Evolutionary conservation across 92 coral and sea anemone genomes (phyloP), one percentile per base, ranked within the genome.

Genomic region (Paramuricea clavata): DNA sequence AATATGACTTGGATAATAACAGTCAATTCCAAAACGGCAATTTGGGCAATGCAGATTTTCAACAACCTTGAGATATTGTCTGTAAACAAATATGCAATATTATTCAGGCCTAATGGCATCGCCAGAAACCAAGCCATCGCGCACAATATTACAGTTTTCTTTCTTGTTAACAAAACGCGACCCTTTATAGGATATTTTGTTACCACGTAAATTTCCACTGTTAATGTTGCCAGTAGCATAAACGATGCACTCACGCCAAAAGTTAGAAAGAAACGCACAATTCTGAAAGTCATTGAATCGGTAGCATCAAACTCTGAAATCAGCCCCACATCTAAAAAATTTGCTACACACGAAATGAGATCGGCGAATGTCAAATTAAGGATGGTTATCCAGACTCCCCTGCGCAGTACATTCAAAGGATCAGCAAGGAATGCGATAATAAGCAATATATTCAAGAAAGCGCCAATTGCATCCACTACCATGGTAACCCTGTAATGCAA

Each of bases 131-230:
- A 94, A 86, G 82, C 91, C 91, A 91, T 89, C 61, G 72, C 89
- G 88, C 92, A 91, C 85, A n/a, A 93, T 87, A 74, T 83, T 94
- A 71, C 91, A 92, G 30, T 72, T 93, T 0, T 95, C 23, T 16
- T 76, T 19, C 67, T 25, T 9, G 82, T 49, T 23, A 76, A 25
- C 56, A 76, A 12, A 32, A 33, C 17, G 15, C 57, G 56, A 0
- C 68, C 7, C 16, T n/a, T 34, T 2, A 76, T 21, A n/a, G 82
- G 82, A 52, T 12, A 76, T 54, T 76, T 76, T 32, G 82, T 76
- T 26, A 76, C 59, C 6, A 76, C 22, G 82, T 25, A 76, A 3
- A 34, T 33, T 13, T 76, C 82, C 42, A 76, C 69, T 5, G 82
- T 50, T 27, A 76, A 33, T 10, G 50, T 1, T 13, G 82, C 50